Conservation (phyloP, 1,140 invertebrate genomes). For the Grapholita molesta region DNA sequence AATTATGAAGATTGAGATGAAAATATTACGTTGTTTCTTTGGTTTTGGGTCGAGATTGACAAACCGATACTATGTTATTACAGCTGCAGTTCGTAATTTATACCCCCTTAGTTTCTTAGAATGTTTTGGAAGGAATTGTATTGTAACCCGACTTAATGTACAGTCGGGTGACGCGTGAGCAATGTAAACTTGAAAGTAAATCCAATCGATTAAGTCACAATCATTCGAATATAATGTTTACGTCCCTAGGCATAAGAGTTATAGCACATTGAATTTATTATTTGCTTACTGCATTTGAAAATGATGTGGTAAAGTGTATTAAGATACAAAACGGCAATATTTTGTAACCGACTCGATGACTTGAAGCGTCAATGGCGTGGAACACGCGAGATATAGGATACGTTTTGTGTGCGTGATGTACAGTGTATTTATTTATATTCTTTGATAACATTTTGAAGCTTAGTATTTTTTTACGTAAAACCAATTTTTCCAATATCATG, state of each 20-base stretch:
- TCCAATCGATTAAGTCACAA: neutral
- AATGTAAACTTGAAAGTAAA: no score
- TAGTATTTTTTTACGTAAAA: no score
- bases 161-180: no score
- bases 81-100: neutral
- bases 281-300: neutral
- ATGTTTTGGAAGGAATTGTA: no score
- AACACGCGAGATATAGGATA: constrained; percentile 10
- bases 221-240: neutral
- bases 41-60: constrained; percentile 23
- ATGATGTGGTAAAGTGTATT: neutral
- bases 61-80: neutral
- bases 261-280: neutral
- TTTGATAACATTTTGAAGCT: neutral
- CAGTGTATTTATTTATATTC: neutral
- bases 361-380: neutral
- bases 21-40: constrained; percentile 18
- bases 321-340: constrained; percentile 17
- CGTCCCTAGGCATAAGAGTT: neutral
- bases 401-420: neutral
- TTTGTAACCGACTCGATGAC: constrained; percentile 4
- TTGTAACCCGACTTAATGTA: neutral
- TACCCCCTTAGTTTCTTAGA: no score
- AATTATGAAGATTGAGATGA: constrained; percentile 18
- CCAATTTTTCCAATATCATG: no score